Conservation (phyloP, 1,140 invertebrate genomes). For the Zeugodacus cucurbitae region DNA sequence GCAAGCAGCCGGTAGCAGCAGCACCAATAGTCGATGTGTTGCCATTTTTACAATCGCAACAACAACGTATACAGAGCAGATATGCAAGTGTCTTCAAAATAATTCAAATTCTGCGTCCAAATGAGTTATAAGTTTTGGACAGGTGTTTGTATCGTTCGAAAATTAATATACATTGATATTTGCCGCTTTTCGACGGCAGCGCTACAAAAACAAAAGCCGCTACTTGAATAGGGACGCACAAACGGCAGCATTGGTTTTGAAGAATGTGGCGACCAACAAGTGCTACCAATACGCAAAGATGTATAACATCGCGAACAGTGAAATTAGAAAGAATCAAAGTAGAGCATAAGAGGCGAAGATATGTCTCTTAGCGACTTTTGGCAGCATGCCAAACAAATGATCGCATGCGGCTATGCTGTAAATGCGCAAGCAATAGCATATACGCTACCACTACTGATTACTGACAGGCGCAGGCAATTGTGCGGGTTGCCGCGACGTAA, state of each 20-base stretch:
- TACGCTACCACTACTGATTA: background rate
- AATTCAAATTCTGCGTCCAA: background rate
- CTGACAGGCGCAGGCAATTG: background rate
- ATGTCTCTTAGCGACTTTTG: slow-evolving; percentile 18
- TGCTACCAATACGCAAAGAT: background rate
- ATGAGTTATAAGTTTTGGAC: slow-evolving; percentile 36
- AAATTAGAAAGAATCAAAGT: background rate
- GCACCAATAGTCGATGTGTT: background rate
- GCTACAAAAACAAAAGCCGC: background rate
- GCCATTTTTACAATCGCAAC: background rate
- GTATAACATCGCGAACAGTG: slow-evolving; percentile 1
- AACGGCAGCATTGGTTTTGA: background rate
- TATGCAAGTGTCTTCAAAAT: background rate
- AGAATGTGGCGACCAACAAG: background rate
- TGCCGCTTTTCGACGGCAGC: background rate
- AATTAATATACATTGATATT: slow-evolving; percentile 27
- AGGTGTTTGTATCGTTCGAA: slow-evolving; percentile 25
- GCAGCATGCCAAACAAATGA: slow-evolving; percentile 29
- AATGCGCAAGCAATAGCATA: background rate
- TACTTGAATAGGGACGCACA: background rate
- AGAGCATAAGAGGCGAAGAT: background rate
- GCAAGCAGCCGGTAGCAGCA: background rate
- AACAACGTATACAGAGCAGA: background rate
- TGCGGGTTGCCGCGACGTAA: background rate
- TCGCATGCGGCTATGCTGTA: background rate